Base-by-base conservation (phyloP, 2,113 vertebrate species). In the Zapornia atra region DNA sequence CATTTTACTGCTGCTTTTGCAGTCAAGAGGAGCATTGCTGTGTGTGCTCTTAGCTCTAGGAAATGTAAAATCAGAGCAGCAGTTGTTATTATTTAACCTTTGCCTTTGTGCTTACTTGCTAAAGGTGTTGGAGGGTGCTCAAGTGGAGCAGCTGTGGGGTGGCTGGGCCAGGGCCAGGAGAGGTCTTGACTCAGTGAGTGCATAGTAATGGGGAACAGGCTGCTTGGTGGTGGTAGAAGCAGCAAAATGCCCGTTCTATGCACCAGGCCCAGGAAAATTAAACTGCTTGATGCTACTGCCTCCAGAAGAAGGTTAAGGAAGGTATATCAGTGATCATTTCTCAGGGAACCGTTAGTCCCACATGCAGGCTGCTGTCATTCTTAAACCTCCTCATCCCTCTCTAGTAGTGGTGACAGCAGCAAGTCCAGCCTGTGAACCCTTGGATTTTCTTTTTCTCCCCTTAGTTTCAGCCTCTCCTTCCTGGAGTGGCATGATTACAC, bases 121-220 rank as follows among this genome's bases (percentile, higher is more conserved):
- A 31, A 40, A 40, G 9, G 8, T 48, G 44, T 28, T 12, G 1
- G 4, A 25, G 50, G 34, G 34, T 4, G 15, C 60, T 82, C 0
- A 1, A 46, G 22, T 5, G 36, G 46, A 79, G 42, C 19, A 48
- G 29, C 18, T 0, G 2, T 0, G 5, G 22, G 22, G 38, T 78
- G 69, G 22, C 50, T 57, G 31, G 48, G 5, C 10, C 12, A 38
- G n/a, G 26, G 25, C 4, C 15, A 36, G 48, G 64, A 73, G 64
- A 68, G 12, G 5, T 73, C 38, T 60, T 46, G 42, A 14, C 57
- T 25, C n/a, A 9, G 2, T 0, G 0, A 4, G 9, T 31, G 10
- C 10, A 8, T 36, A 33, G 5, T 38, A 12, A 22, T 33, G 59
- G 13, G 26, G 24, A 73, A 5, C 14, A 12, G 7, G 14, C 15